A percentile compares a stretch with the other conserved stretches of the same genome.
phyloP scores from a whole-genome alignment of 2,888 invertebrate species.

The Seira ritae region DNA sequence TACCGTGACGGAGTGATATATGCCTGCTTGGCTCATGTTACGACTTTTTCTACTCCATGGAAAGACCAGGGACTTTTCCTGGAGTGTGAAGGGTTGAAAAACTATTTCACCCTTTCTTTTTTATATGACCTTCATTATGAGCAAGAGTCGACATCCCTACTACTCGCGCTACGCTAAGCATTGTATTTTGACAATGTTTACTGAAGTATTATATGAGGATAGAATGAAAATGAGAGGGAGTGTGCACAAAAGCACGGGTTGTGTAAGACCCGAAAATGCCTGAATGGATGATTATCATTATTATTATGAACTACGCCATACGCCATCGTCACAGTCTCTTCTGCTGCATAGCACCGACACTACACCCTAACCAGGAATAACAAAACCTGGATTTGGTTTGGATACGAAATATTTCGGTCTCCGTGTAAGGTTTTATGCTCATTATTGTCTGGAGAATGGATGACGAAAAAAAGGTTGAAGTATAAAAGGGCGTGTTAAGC shows the following conservation, averaged over 20 bases:
- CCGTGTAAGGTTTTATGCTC: neutral
- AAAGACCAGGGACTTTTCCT: no score
- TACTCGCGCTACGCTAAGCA: neutral
- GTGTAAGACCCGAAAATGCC: slow-evolving; percentile 40
- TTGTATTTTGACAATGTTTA: slow-evolving; percentile 33
- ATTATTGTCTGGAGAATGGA: neutral
- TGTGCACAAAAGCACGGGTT: slow-evolving; percentile 39
- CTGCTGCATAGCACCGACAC: slow-evolving; percentile 15
- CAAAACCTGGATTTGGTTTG: neutral
- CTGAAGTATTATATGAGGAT: slow-evolving; percentile 23
- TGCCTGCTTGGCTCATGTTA: no score
- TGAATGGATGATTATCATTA: slow-evolving; percentile 56
- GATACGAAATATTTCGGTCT: neutral
- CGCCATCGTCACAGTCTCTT: no score
- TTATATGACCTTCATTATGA: slow-evolving; percentile 27
- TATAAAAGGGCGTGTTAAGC: slow-evolving; percentile 24
- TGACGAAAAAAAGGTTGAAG: neutral
- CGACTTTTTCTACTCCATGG: no score
- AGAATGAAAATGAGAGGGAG: slow-evolving; percentile 5
- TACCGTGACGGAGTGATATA: no score
- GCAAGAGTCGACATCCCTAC: neutral
- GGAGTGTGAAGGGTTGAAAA: neutral
- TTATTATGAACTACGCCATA: no score
- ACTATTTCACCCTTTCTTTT: slow-evolving; percentile 26
- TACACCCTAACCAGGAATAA: neutral